phyloP scores from a whole-genome alignment of 64 coral and sea anemone species.

The Montipora efflorescens region DNA sequence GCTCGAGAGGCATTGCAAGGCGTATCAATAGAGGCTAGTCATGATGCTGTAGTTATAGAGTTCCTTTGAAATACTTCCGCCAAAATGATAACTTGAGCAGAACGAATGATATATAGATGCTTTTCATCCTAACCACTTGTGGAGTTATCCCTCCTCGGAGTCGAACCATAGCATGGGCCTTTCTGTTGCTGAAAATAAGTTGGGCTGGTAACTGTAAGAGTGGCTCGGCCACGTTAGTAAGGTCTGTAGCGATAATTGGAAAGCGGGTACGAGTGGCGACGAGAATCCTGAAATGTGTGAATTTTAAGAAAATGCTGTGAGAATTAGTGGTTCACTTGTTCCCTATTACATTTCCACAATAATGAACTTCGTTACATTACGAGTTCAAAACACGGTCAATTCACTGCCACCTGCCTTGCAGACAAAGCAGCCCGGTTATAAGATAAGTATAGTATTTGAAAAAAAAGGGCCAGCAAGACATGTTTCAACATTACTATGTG shows the following conservation, averaged over 20 bases:
- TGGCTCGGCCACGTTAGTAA: constrained; percentile 9
- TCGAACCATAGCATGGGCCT: not conserved
- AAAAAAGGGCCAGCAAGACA: no score
- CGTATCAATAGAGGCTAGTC: not conserved
- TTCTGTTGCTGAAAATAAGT: not conserved
- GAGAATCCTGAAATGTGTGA: constrained; percentile 48
- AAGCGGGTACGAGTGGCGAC: constrained; percentile 68
- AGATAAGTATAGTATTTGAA: no score
- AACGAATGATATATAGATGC: not conserved
- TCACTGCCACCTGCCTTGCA: no score
- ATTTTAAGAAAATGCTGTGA: not conserved
- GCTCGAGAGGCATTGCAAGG: no score
- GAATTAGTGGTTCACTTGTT: no score
- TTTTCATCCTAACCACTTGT: not conserved
- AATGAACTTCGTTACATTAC: no score
- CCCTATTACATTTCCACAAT: no score
- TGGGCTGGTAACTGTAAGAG: not conserved
- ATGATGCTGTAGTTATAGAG: not conserved
- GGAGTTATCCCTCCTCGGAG: not conserved
- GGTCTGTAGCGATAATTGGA: constrained; percentile 86
- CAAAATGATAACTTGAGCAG: not conserved
- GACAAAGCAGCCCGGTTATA: no score
- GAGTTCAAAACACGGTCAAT: no score
- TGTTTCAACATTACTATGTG: no score
- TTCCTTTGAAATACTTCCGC: not conserved